Evolutionary conservation across 2,113 vertebrate genomes (phyloP), one percentile per base, ranked within the genome.

Genomic region (Phainopepla nitens): DNA sequence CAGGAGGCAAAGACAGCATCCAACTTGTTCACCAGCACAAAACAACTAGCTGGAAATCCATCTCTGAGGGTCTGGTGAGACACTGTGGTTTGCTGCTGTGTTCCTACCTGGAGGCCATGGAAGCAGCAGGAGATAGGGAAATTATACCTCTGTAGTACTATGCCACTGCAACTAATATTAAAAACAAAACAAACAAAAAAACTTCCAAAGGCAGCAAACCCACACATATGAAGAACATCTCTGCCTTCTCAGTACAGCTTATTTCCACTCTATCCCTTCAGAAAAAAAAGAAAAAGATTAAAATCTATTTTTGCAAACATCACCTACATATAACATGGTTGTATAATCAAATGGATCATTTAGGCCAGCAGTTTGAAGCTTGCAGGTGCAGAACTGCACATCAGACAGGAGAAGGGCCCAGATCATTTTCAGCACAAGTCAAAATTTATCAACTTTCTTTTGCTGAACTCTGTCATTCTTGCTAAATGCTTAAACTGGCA

Each of bases 171-270:
- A 36, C 19, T 44, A 89, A 29, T 27, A 77, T 4, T 58, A 68
- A 73, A 80, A 68, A 54, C 13, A 31, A 84, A 68, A 24, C 29
- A 49, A 75, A 41, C 5, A n/a, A 51, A n/a, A 23, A 58, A 60
- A 18, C n/a, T n/a, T n/a, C 20, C 45, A 56, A 53, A 35, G 15
- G 15, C 53, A 79, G n/a, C 20, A 78, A 75, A 83, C 15, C 7
- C 70, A 71, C 0, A 0, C 27, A 77, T 5, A 29, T 6, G 5
- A 81, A 79, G 25, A 85, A 57, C 0, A 0, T 11, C 77, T 73
- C 50, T 42, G 35, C 18, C 42, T 51, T 61, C 36, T 35, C 41
- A 68, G 41, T 13, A 73, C 4, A 51, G 58, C 28, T 93, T 31
- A 54, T 33, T 77, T 81, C 27, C 15, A 83, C 16, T 8, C 45